These are phyloP conservation scores for Choloepus didactylus DNA, from an alignment of 2,797 vertebrate species.

Conservation along the genomic window DNA sequence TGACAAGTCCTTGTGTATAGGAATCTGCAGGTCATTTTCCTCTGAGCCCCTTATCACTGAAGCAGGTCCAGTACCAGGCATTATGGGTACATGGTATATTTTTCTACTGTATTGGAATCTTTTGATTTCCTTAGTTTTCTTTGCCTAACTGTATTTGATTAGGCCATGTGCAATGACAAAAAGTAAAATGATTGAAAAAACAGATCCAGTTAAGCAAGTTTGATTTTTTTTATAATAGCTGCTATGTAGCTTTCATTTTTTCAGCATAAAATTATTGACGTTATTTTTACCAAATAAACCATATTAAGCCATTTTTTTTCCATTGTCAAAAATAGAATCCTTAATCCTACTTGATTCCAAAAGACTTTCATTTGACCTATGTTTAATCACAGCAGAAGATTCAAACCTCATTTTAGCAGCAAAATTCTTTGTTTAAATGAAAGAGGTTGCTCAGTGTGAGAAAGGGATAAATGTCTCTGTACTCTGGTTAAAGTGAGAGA, in stretches of 20 bases:
- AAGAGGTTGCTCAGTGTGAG: neutral
- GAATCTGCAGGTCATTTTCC: accelerated
- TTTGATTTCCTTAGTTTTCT: neutral
- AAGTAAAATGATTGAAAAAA: neutral
- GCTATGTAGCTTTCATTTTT: neutral
- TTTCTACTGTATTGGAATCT: neutral
- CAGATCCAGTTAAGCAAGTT: neutral
- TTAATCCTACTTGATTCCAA: neutral
- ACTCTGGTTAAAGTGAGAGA: neutral
- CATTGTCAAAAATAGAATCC: neutral
- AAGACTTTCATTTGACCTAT: neutral
- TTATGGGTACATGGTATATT: accelerated
- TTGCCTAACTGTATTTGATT: neutral
- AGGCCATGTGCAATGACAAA: neutral
- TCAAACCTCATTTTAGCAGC: neutral
- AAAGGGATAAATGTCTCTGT: neutral
- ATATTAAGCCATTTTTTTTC: neutral
- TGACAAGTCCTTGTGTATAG: accelerated
- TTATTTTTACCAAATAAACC: slow-evolving; percentile 4
- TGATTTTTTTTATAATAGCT: neutral
- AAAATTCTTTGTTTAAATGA: neutral
- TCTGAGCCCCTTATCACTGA: neutral
- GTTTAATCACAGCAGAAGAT: neutral
- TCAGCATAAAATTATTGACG: neutral
- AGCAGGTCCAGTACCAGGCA: no score